A percentile compares a stretch with the other conserved stretches of the same genome.
Evolutionary conservation across 2,797 vertebrate species (phyloP).

Genomic region (Choloepus didactylus): DNA sequence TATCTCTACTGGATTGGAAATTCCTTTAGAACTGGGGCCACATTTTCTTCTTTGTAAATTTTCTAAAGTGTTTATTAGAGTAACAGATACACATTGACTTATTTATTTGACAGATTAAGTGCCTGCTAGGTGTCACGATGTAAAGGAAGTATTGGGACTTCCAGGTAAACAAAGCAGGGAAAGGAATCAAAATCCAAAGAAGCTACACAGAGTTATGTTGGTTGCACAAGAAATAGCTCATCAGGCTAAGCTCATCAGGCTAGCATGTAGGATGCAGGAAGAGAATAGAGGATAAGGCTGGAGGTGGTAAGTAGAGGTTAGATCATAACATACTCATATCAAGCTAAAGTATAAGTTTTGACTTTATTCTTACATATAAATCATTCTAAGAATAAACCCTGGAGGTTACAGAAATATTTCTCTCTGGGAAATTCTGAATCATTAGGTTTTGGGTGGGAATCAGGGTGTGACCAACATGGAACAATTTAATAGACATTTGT

Average conservation of each 20-base stretch:
- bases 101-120: not conserved
- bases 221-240: not conserved
- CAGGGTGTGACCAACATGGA: not conserved
- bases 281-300: not conserved
- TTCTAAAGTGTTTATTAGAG: not conserved
- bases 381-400: not conserved
- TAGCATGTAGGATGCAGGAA: not conserved
- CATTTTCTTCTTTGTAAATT: not conserved
- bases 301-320: not conserved
- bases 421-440: not conserved
- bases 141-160: not conserved
- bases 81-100: not conserved
- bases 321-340: not conserved
- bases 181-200: not conserved
- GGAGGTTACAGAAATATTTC: not conserved
- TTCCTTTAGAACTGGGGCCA: not conserved
- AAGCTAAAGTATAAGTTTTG: not conserved
- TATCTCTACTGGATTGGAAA: not conserved
- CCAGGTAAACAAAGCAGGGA: not conserved
- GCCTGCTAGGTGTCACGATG: not conserved
- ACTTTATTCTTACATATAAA: not conserved
- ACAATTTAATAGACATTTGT: not conserved
- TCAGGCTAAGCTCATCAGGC: not conserved
- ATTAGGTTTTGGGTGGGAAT: not conserved
- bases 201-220: not conserved